Conservation (phyloP, 2,797 vertebrate species). For the Gambusia yucatana region DNA sequence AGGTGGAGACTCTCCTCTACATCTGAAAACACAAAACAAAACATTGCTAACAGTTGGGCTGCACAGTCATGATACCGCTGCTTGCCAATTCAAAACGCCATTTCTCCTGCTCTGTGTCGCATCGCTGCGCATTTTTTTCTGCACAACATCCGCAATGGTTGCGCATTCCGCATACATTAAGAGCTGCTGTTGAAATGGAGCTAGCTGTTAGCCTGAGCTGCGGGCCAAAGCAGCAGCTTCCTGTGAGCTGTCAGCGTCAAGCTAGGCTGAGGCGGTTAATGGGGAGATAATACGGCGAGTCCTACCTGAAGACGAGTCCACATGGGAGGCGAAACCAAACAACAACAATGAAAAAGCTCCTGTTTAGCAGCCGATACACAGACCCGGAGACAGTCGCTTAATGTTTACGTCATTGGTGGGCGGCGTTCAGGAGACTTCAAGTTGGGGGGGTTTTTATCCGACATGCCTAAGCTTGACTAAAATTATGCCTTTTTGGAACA, state of each 20-base stretch:
- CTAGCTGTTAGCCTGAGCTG: slow-evolving; percentile 54
- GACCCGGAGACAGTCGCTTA: slow-evolving; percentile 72
- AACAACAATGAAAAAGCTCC: slow-evolving; percentile 68
- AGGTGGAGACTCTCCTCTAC: slow-evolving; percentile 48
- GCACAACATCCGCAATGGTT: slow-evolving; percentile 85
- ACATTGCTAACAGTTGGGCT: slow-evolving; percentile 29
- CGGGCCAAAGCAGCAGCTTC: slow-evolving; percentile 9
- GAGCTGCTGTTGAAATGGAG: slow-evolving; percentile 61
- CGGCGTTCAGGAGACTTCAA: slow-evolving; percentile 6
- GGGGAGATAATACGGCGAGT: slow-evolving; percentile 17
- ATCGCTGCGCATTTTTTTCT: slow-evolving; percentile 81
- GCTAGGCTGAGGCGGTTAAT: background rate
- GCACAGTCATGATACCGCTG: background rate
- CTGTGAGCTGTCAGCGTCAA: background rate
- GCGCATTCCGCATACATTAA: slow-evolving; percentile 85
- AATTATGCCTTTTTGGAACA: background rate
- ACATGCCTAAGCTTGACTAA: background rate
- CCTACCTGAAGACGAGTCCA: slow-evolving; percentile 70
- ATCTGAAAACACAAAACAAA: slow-evolving; percentile 67
- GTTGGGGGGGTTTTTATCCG: too few species aligned
- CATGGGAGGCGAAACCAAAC: slow-evolving; percentile 58
- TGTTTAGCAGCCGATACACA: slow-evolving; percentile 78
- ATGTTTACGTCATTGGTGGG: slow-evolving; percentile 68
- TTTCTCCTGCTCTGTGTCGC: slow-evolving; percentile 65
- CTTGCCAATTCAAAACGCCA: background rate